Conservation (phyloP, 2,113 vertebrate genomes). For the Corythoichthys intestinalis region DNA sequence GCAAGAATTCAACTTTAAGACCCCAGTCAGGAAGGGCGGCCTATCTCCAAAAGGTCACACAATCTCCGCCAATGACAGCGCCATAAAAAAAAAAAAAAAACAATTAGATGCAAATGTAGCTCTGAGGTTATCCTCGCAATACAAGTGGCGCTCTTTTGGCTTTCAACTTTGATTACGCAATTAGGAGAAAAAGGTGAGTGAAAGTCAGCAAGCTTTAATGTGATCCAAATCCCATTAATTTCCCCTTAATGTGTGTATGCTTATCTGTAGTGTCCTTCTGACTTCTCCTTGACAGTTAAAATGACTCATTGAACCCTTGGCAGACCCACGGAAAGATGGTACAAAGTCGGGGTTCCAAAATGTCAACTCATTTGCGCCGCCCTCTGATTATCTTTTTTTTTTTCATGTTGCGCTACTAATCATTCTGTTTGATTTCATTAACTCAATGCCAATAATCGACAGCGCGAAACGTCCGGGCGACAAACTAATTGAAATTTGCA, state of each 20-base stretch:
- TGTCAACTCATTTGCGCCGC: neutral
- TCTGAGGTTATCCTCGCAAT: neutral
- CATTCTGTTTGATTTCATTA: neutral
- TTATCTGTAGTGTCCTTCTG: slow-evolving; percentile 6
- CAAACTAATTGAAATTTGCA: too few species aligned
- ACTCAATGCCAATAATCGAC: neutral
- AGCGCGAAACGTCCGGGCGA: too few species aligned
- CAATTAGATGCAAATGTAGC: slow-evolving; percentile 10
- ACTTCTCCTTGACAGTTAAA: neutral
- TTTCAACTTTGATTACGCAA: slow-evolving; percentile 11
- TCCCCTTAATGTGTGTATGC: neutral
- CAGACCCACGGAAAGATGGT: neutral
- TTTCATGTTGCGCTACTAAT: neutral
- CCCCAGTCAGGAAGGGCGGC: neutral
- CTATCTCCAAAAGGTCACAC: slow-evolving; percentile 4
- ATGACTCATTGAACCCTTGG: neutral
- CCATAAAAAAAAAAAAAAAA: neutral
- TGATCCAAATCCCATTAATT: slow-evolving; percentile 16
- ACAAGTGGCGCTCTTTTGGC: slow-evolving; percentile 1
- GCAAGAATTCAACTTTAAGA: slow-evolving; percentile 5
- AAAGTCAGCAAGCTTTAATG: slow-evolving; percentile 11
- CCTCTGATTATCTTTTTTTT: neutral
- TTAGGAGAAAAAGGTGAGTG: slow-evolving; percentile 12
- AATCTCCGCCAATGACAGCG: slow-evolving; percentile 10
- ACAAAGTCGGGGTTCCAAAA: neutral